A percentile compares a stretch with the other conserved stretches of the same genome.
Conservation (phyloP, 2,113 vertebrate species). For the Malurus alboscapulatus region DNA sequence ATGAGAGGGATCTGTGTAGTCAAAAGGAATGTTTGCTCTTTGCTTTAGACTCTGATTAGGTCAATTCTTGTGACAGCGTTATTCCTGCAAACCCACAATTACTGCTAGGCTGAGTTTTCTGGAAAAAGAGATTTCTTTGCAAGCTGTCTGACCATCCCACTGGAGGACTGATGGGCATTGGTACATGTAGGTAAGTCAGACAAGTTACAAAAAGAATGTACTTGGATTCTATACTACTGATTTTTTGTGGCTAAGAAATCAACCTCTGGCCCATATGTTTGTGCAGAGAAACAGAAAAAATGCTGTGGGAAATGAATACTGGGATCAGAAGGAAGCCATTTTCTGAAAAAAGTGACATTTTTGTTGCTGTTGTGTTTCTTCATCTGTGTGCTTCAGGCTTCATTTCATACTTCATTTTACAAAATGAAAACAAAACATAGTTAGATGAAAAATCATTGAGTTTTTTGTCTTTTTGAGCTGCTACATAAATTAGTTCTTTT, state of each 20-base stretch:
- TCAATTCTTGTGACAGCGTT: neutral
- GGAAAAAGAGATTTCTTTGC: constrained; percentile 8
- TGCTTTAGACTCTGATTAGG: constrained; percentile 39
- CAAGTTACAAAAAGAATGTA: neutral
- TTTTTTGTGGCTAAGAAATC: neutral
- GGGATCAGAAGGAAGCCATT: neutral
- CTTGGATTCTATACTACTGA: neutral
- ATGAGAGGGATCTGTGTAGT: neutral
- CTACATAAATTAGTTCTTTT: neutral
- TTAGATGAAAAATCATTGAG: neutral
- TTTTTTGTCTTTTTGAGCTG: neutral
- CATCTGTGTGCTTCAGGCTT: neutral
- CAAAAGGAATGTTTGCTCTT: constrained; percentile 37
- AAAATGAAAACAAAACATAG: neutral
- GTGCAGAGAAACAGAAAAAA: neutral
- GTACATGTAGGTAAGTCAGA: neutral
- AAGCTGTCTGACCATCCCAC: neutral
- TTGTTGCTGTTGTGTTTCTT: neutral
- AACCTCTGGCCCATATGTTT: neutral
- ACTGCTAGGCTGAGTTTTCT: neutral
- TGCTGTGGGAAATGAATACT: neutral
- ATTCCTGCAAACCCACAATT: neutral
- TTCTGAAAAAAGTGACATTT: neutral
- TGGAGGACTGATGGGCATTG: neutral
- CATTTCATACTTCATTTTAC: neutral